Percentiles rank a stretch among this genome's conserved stretches.
Evolutionary conservation across 2,888 invertebrate species (phyloP).

Genomic region (Ichneumoninae sp.): DNA sequence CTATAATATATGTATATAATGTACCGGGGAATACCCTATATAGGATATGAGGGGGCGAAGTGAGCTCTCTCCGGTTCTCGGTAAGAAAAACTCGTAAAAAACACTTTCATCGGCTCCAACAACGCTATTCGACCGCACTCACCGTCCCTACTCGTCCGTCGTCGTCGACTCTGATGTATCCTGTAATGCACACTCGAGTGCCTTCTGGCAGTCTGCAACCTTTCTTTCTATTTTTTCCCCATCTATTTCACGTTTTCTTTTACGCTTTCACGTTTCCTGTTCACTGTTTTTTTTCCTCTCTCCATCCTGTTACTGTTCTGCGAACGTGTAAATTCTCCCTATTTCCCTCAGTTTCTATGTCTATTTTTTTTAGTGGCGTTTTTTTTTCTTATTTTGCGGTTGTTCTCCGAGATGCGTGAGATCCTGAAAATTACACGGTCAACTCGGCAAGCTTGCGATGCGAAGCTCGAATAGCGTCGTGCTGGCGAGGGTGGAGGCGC

Average conservation of each 20-base stretch:
- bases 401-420: background rate
- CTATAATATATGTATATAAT: constrained; percentile 36
- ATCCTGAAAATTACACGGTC: constrained; percentile 24
- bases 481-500: background rate
- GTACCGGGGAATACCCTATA: constrained; percentile 1
- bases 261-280: background rate
- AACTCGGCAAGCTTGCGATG: constrained; percentile 3
- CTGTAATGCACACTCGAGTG: constrained; percentile 43
- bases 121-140: constrained; percentile 43
- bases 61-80: constrained; percentile 29
- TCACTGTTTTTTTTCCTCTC: constrained; percentile 17
- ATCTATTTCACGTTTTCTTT: constrained; percentile 28
- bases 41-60: constrained; percentile 7
- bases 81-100: constrained; percentile 56
- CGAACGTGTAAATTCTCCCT: constrained; percentile 31
- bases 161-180: constrained; percentile 36
- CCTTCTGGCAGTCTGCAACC: constrained; percentile 29
- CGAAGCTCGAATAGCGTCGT: constrained; percentile 8
- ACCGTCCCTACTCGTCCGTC: constrained; percentile 9
- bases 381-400: background rate
- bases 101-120: constrained; percentile 53
- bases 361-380: background rate
- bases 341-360: constrained; percentile 1
- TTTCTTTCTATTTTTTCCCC: background rate
- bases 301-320: constrained; percentile 14